These are phyloP conservation scores for Aphelinus atriplicis DNA, from an alignment of 1,140 invertebrate genomes.

Conservation along the genomic window DNA sequence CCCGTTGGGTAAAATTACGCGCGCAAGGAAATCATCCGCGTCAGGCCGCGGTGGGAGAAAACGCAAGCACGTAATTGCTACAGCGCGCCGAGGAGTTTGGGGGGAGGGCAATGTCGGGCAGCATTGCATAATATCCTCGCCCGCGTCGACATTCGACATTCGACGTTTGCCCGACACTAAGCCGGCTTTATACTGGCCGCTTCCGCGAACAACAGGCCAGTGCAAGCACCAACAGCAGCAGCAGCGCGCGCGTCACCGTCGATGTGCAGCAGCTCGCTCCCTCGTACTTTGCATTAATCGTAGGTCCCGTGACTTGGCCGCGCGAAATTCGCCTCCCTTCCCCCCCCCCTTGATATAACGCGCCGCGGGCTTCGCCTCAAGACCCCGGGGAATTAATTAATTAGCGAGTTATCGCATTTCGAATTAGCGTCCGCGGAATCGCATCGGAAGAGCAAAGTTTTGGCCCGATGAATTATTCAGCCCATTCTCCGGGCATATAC, in stretches of 20 bases:
- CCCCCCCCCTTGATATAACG: neutral
- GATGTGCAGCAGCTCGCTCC: neutral
- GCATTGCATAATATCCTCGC: neutral
- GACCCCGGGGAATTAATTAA: conserved; percentile 1
- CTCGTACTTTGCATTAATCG: conserved; percentile 7
- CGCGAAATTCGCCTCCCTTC: neutral
- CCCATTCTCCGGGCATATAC: neutral
- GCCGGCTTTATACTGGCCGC: conserved; percentile 6
- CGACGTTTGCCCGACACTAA: conserved; percentile 16
- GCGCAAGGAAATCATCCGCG: too few relatives aligned
- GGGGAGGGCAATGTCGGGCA: too few relatives aligned
- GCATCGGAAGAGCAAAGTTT: conserved; percentile 19
- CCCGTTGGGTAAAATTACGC: too few relatives aligned
- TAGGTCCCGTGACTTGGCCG: neutral
- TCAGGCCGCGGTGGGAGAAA: too few relatives aligned
- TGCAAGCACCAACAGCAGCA: neutral
- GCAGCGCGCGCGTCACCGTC: too few relatives aligned
- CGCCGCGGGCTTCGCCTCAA: neutral
- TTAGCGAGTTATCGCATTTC: conserved; percentile 11
- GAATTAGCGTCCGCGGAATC: conserved; percentile 4
- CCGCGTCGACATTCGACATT: conserved; percentile 3
- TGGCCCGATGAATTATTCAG: conserved; percentile 17
- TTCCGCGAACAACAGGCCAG: neutral
- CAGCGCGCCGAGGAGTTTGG: too few relatives aligned
- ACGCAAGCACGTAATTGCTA: too few relatives aligned